A percentile compares a stretch with the other conserved stretches of the same genome.
Conservation (phyloP, 53 echinoderm and acorn worm genomes). For the Echinometra lucunter region DNA sequence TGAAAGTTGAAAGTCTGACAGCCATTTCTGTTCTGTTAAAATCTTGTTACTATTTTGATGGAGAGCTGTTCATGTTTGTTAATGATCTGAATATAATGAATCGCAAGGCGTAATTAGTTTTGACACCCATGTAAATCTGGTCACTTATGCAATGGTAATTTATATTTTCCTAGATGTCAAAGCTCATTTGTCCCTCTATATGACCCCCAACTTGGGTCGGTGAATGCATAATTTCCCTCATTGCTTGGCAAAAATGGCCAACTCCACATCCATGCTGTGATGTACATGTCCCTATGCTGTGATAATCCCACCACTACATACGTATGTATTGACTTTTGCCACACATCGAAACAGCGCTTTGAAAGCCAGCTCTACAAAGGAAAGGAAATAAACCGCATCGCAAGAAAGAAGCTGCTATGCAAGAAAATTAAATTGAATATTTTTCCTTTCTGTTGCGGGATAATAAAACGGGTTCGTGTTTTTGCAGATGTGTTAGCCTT, state of each 20-base stretch:
- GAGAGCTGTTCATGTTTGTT: no score
- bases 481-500: constrained; percentile 49
- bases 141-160: not conserved
- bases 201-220: constrained; percentile 16
- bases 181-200: not conserved
- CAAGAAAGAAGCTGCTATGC: not conserved
- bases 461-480: constrained; percentile 42
- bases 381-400: constrained; percentile 32
- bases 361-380: not conserved
- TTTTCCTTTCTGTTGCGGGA: constrained; percentile 17
- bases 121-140: not conserved
- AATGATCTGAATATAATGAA: no score
- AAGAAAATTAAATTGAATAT: constrained; percentile 18
- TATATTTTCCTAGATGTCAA: not conserved
- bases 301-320: constrained; percentile 15
- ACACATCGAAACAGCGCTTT: not conserved
- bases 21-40: no score
- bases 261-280: constrained; percentile 43
- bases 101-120: not conserved
- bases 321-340: constrained; percentile 38
- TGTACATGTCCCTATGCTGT: constrained; percentile 31
- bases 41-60: no score
- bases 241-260: not conserved
- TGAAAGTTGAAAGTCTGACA: no score
- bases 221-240: constrained; percentile 36